Evolutionary conservation across 2,113 vertebrate species (phyloP).

Genomic region (Chaetura pelagica): DNA sequence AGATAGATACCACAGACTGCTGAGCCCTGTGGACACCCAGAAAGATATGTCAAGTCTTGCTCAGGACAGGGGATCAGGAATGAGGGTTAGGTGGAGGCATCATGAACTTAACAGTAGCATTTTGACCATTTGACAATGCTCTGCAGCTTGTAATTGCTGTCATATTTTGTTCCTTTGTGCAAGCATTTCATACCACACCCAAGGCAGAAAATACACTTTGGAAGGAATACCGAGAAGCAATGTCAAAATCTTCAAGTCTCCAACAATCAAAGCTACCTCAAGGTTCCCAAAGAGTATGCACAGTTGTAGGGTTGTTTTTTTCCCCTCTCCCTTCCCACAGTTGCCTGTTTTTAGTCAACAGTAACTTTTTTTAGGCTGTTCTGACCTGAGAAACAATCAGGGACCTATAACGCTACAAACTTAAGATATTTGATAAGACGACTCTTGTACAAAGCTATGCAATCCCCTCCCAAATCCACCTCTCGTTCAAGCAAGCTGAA

Average conservation of each 20-base stretch:
- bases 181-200: neutral
- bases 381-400: neutral
- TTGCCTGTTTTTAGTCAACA: neutral
- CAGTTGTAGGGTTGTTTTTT: neutral
- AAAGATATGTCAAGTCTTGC: neutral
- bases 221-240: neutral
- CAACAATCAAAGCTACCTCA: neutral
- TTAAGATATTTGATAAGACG: constrained; percentile 1
- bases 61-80: neutral
- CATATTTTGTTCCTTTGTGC: neutral
- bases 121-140: neutral
- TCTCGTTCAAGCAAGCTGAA: neutral
- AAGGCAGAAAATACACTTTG: neutral
- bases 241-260: neutral
- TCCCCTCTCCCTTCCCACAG: neutral
- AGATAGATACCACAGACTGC: neutral
- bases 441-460: neutral
- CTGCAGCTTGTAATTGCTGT: neutral
- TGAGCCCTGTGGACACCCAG: fast-evolving
- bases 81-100: neutral
- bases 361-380: neutral
- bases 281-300: neutral
- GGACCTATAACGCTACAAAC: neutral
- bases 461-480: constrained; percentile 35
- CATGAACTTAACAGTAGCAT: neutral